phyloP scores from a whole-genome alignment of 2,888 invertebrate genomes.

The Erebia palarica region DNA sequence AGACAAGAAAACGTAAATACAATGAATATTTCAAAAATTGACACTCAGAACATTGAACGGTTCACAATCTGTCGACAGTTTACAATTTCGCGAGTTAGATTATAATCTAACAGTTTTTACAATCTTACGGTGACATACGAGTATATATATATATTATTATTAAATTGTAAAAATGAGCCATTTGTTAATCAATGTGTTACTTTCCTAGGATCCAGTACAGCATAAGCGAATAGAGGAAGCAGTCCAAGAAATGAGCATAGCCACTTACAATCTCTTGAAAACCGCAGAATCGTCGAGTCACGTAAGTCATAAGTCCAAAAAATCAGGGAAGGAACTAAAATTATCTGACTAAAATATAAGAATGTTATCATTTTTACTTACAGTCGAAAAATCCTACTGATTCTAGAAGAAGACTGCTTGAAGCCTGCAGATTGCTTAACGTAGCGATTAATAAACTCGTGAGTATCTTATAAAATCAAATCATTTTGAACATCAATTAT shows the following conservation, averaged over 20 bases:
- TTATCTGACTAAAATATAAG: background rate
- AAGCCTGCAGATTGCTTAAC: conserved; percentile 57
- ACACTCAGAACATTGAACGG: no score
- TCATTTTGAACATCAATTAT: no score
- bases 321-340: no score
- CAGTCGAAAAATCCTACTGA: conserved; percentile 52
- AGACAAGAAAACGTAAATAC: no score
- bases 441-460: conserved; percentile 64
- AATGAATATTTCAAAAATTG: no score
- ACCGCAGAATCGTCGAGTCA: conserved; percentile 54
- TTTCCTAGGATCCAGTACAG: conserved; percentile 52
- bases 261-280: conserved; percentile 59
- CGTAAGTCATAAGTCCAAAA: conserved; percentile 46
- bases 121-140: no score
- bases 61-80: no score
- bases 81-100: no score
- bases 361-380: conserved; percentile 14
- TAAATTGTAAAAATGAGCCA: background rate
- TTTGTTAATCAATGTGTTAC: background rate
- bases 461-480: conserved; percentile 35
- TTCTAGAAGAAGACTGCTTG: conserved; percentile 50
- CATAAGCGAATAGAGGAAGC: conserved; percentile 59
- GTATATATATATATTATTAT: no score
- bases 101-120: no score
- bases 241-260: conserved; percentile 55